These are phyloP conservation scores for Eleutherodactylus coqui DNA, from an alignment of 2,797 vertebrate genomes.

Conservation along the genomic window DNA sequence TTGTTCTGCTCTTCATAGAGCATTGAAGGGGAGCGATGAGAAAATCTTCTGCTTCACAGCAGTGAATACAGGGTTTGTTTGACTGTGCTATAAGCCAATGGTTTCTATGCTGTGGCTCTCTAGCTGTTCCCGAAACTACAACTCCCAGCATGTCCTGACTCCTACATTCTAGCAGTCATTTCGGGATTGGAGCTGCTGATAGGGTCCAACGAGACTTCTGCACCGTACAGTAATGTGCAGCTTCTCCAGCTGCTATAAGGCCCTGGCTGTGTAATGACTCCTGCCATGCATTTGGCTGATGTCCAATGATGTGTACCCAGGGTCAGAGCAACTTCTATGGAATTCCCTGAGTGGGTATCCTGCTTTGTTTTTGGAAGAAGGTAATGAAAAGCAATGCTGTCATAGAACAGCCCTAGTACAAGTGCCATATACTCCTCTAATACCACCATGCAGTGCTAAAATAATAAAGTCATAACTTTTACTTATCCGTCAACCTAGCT, in stretches of 20 bases:
- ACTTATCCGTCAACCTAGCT: too few relatives aligned
- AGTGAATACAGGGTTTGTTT: background rate
- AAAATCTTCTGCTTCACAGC: background rate
- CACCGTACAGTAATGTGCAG: background rate
- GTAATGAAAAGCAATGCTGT: too few relatives aligned
- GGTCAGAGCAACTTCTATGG: background rate
- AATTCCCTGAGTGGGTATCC: too few relatives aligned
- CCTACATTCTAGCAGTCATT: background rate
- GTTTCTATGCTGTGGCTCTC: background rate
- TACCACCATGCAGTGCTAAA: too few relatives aligned
- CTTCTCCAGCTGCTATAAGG: too few relatives aligned
- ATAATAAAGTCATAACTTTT: too few relatives aligned
- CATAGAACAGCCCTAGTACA: too few relatives aligned
- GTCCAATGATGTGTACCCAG: background rate
- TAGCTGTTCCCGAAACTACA: background rate
- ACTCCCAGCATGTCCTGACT: background rate
- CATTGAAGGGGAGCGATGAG: slow-evolving; percentile 21
- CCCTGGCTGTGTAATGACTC: background rate
- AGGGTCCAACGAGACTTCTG: background rate
- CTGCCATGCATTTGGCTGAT: background rate
- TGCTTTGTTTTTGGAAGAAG: too few relatives aligned
- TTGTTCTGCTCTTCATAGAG: slow-evolving; percentile 28
- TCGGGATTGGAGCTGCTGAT: background rate
- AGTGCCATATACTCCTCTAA: too few relatives aligned
- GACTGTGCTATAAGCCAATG: background rate